These are phyloP conservation scores for Eudemis profundana DNA, from an alignment of 2,888 invertebrate genomes.

Conservation along the genomic window DNA sequence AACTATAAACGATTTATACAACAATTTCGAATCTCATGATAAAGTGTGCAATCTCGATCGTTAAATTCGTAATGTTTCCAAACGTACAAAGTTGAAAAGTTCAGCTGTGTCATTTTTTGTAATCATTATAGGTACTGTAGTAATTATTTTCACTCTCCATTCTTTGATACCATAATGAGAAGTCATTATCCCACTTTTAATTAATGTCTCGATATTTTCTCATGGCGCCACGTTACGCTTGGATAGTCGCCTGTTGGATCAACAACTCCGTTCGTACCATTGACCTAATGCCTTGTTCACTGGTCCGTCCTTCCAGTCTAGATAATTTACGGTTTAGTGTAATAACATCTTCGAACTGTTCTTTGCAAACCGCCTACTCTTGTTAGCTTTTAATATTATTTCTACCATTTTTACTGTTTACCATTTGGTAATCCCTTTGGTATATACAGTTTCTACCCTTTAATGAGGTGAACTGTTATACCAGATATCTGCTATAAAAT, in stretches of 20 bases:
- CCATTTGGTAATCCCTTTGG: no score
- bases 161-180: constrained; percentile 48
- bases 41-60: constrained; percentile 18
- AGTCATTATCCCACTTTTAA: constrained; percentile 38
- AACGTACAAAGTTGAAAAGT: constrained; percentile 24
- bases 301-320: constrained; percentile 63
- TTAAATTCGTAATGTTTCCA: constrained; percentile 25
- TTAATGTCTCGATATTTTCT: constrained; percentile 39
- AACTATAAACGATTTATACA: constrained; percentile 4
- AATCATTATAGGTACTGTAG: constrained; percentile 27
- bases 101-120: constrained; percentile 39
- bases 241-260: constrained; percentile 56
- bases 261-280: constrained; percentile 71
- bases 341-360: constrained; percentile 47
- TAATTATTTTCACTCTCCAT: constrained; percentile 38
- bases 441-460: not conserved
- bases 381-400: no score
- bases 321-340: constrained; percentile 47
- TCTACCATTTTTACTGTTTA: no score
- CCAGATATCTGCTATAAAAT: constrained; percentile 11
- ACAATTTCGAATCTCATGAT: not conserved
- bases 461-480: not conserved
- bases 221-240: constrained; percentile 54
- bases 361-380: not conserved
- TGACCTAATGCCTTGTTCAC: constrained; percentile 81